Conservation (phyloP, 2,888 invertebrate species). For the Micoletzkya japonica region DNA sequence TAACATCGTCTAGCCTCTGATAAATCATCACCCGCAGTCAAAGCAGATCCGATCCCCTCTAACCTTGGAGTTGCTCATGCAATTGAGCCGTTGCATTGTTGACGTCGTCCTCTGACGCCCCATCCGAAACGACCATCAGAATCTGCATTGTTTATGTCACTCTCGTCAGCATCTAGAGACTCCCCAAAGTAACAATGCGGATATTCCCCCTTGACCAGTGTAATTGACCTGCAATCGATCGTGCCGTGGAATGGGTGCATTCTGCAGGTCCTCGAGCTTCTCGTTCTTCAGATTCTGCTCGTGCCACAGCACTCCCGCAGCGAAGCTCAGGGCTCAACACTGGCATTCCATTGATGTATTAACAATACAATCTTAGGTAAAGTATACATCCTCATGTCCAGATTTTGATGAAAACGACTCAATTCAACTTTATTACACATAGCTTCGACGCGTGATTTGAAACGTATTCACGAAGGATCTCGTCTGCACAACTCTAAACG, state of each 20-base stretch:
- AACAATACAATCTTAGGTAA: too few species aligned
- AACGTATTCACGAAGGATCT: background rate
- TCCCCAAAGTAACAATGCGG: background rate
- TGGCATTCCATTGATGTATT: background rate
- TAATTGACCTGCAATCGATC: slow-evolving; percentile 49
- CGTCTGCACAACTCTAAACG: background rate
- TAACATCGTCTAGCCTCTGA: too few species aligned
- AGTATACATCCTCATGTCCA: too few species aligned
- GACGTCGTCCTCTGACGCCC: slow-evolving; percentile 55
- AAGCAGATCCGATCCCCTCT: too few species aligned
- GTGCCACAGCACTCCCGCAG: slow-evolving; percentile 57
- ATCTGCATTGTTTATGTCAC: slow-evolving; percentile 37
- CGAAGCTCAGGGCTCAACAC: slow-evolving; percentile 52
- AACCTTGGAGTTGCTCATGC: slow-evolving; percentile 56
- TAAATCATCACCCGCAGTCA: too few species aligned
- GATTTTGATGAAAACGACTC: too few species aligned
- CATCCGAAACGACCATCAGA: slow-evolving; percentile 57
- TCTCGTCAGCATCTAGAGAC: background rate
- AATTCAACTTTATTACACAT: too few species aligned
- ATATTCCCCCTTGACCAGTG: background rate
- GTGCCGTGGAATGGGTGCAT: slow-evolving; percentile 57
- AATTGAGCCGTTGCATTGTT: slow-evolving; percentile 51
- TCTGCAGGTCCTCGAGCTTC: slow-evolving; percentile 40
- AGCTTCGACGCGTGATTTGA: too few species aligned
- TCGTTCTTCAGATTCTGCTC: slow-evolving; percentile 57